Base-by-base conservation (phyloP, 1,140 invertebrate species). In the Oedothorax gibbosus region DNA sequence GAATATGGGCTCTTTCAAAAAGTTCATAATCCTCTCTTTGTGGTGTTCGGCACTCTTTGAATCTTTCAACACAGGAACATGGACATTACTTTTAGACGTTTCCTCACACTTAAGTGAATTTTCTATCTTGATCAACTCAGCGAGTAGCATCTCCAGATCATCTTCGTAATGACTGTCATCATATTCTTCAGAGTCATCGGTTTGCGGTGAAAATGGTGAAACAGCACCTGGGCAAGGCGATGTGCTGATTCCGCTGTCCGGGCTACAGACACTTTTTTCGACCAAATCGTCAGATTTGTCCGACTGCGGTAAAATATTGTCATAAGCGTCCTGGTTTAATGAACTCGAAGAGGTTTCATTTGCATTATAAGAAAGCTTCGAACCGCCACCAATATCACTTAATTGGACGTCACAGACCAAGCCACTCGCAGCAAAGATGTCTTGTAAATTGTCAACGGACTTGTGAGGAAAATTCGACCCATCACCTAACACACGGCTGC, bases 1-100 rank as follows among this genome's bases (percentile, higher is more conserved):
- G 14, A 21, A 75, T n/a, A 20, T 11, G 49, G 72, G 54, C 56
- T 75, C 72, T 35, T 75, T 75, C 4, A 75, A 51, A 21, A 75
- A 75, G 35, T 75, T 75, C 54, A 75, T 9, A 57, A 75, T 57
- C 51, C 8, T 75, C 11, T 75, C 20, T 11, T 75, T 75, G 20
- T 75, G 54, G 18, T 75, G 51, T 49, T 75, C 72, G 14, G 54
- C 18, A 60, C 57, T 57, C 57, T 35, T 57, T 35, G 72, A 35
- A 57, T 57, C 54, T 57, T 12, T 75, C 9, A 75, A 21, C 10
- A 75, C 72, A 57, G 72, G 72, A 56, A 75, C 72, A 1, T 71
- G 51, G 11, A 20, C 7, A 53, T 53, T 53, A 53, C 50, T 53
- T 53, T 7, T 9, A 20, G 69, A 15, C n/a, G 69, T 9, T 71